Percentiles rank a stretch among this genome's conserved stretches.
Conservation (phyloP, 2,888 invertebrate species). For the Sesia bembeciformis region DNA sequence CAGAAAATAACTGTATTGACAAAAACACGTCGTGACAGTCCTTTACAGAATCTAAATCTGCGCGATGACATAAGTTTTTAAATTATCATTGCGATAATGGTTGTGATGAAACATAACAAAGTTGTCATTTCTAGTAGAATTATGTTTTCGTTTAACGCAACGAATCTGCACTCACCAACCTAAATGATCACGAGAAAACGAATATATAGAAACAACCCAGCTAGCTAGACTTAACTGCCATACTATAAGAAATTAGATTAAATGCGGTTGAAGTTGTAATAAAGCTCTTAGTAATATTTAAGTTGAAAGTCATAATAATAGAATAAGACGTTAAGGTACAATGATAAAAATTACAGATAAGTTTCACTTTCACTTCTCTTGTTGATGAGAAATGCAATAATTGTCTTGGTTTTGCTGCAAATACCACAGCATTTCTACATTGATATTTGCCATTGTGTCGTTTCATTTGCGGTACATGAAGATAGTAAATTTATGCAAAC, state of each 20-base stretch:
- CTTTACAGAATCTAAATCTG: too few species aligned
- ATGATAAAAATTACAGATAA: neutral
- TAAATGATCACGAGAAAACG: constrained; percentile 38
- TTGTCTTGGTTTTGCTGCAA: too few species aligned
- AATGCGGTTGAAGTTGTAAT: constrained; percentile 38
- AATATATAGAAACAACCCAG: constrained; percentile 43
- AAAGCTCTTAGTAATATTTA: constrained; percentile 32
- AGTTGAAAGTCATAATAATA: constrained; percentile 70
- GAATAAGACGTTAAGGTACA: constrained; percentile 9
- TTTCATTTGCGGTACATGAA: too few species aligned
- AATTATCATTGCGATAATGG: constrained; percentile 64
- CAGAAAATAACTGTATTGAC: too few species aligned
- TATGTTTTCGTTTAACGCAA: neutral
- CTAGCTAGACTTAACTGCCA: constrained; percentile 71
- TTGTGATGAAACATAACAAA: constrained; percentile 62
- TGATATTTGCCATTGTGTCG: too few species aligned
- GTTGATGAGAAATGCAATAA: too few species aligned
- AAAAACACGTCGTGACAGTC: too few species aligned
- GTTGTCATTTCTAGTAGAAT: constrained; percentile 40
- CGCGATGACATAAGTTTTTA: constrained; percentile 6
- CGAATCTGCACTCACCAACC: constrained; percentile 33
- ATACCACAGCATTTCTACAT: too few species aligned
- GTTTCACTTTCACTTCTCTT: neutral
- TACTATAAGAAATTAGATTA: constrained; percentile 63
- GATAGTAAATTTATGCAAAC: too few species aligned